Evolutionary conservation across 1,140 invertebrate genomes (phyloP), one percentile per base, ranked within the genome.

Genomic region (Drosophila aff.): DNA sequence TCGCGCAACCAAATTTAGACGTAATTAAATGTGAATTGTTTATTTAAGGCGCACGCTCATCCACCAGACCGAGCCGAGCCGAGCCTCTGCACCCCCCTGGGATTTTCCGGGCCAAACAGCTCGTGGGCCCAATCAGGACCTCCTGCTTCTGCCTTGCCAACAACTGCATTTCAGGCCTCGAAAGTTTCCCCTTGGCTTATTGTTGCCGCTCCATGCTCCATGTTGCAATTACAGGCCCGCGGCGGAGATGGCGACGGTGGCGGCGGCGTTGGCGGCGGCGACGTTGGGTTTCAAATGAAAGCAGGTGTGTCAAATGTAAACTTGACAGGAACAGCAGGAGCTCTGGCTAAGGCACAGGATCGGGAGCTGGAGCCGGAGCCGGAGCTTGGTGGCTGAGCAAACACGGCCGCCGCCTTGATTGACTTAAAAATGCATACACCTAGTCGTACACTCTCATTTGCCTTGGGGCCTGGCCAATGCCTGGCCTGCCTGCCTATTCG

Each of bases 11-110:
- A 92, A 92, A 92, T 92, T 92, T 92, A 92, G 86, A 91, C 90
- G 81, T 92, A 92, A 92, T 92, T 92, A 92, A 92, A 92, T 91
- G 91, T 92, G 91, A 92, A 92, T 87, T 92, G 90, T 92, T 92
- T 92, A 92, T 92, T 92, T 91, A 91, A 87, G 90, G 81, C 91
- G 76, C 85, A 92, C 91, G 85, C 79, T 85, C 85, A 57, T 71
- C 68, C 68, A 67, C 36, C 53, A 57, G 53, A 40, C 69, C 15
- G 15, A 49, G 26, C 26, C 15, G 15, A 49, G 26, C 26, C 47
- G 26, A n/a, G 9, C 26, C 26, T 61, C 50, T 36, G 40, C 38
- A 8, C 49, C 8, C 7, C 21, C 31, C 26, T 31, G 43, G 53
- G 38, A 43, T 18, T 61, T 65, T 41, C 16, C 57, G 2, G 63